Percentiles rank a stretch among this genome's conserved stretches.
Conservation (phyloP, 1,140 invertebrate genomes). For the Psilanteris sp. region DNA sequence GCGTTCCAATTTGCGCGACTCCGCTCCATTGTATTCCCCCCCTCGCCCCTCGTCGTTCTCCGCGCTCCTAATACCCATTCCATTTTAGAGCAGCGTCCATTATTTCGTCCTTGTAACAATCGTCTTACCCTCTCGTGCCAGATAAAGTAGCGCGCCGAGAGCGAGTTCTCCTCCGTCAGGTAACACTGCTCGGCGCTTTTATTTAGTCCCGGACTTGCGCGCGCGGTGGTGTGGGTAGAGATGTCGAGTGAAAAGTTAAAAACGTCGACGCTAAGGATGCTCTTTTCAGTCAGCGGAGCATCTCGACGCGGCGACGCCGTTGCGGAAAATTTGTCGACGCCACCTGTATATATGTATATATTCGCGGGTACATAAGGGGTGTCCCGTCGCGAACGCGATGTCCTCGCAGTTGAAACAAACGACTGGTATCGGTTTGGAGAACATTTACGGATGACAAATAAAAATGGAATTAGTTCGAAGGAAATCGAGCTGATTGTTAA, state of each 20-base stretch:
- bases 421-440: too few relatives aligned
- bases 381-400: constrained; percentile 5
- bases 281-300: constrained; percentile 57
- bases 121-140: constrained; percentile 57
- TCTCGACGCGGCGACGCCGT: constrained; percentile 50
- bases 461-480: too few relatives aligned
- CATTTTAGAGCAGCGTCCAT: constrained; percentile 46
- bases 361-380: constrained; percentile 51
- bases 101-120: constrained; percentile 64
- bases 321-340: constrained; percentile 56
- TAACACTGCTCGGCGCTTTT: constrained; percentile 60
- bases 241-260: constrained; percentile 63
- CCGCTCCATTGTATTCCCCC: constrained; percentile 34
- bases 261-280: constrained; percentile 63
- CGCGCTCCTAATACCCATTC: constrained; percentile 52
- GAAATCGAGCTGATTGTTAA: too few relatives aligned
- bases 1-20: constrained; percentile 62
- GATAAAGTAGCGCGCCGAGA: constrained; percentile 53
- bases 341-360: constrained; percentile 30
- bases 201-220: constrained; percentile 53
- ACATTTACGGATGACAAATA: too few relatives aligned
- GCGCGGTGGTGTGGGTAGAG: constrained; percentile 40
- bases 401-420: too few relatives aligned
- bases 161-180: constrained; percentile 52
- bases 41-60: constrained; percentile 4